Conservation (phyloP, 2,113 vertebrate species). For the Lycocorax pyrrhopterus region DNA sequence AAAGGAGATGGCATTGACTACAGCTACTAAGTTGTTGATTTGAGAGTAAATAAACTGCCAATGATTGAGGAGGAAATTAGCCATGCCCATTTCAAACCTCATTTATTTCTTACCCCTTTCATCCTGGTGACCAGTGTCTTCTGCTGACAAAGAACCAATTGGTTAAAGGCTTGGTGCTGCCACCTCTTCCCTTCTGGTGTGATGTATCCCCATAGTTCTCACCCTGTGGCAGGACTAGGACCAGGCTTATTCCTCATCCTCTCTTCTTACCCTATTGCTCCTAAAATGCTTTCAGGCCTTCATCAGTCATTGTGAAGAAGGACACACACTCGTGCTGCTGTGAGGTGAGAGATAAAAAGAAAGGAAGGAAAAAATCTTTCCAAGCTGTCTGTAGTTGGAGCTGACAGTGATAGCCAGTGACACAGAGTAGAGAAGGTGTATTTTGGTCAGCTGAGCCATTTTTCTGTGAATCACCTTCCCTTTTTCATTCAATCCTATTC, state of each 20-base stretch:
- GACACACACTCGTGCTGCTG: background rate
- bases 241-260: background rate
- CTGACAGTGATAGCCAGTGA: background rate
- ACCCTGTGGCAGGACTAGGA: background rate
- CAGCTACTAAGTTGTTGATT: background rate
- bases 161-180: background rate
- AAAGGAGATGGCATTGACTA: background rate
- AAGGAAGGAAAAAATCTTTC: background rate
- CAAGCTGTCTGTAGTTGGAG: background rate
- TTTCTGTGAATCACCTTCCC: conserved; percentile 56
- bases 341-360: background rate
- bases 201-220: background rate
- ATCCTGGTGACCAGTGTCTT: background rate
- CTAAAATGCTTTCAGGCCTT: background rate
- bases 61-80: background rate
- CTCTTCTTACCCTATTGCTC: background rate
- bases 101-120: background rate
- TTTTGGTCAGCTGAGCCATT: conserved; percentile 34
- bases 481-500: conserved; percentile 54
- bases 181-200: background rate
- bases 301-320: background rate
- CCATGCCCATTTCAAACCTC: background rate
- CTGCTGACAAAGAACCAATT: background rate
- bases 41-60: background rate
- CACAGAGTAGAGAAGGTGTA: background rate